Percentiles rank a stretch among this genome's conserved stretches.
phyloP scores from a whole-genome alignment of 2,888 invertebrate species.

The Andrena camellia region DNA sequence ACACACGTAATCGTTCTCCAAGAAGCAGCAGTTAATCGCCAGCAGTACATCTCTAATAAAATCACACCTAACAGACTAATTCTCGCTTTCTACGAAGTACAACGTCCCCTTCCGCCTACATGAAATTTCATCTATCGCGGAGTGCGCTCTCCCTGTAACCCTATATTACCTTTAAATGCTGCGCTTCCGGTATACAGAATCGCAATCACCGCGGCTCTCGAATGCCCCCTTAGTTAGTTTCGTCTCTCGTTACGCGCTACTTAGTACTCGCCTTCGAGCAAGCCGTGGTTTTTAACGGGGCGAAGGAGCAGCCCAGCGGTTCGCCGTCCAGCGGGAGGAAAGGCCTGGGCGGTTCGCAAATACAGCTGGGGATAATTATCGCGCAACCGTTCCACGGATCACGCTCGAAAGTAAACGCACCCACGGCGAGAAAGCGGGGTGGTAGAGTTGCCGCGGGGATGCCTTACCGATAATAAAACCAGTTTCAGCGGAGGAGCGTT shows the following conservation, averaged over 20 bases:
- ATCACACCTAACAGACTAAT: neutral
- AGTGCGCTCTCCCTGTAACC: slow-evolving; percentile 46
- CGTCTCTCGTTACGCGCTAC: slow-evolving; percentile 64
- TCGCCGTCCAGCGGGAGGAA: neutral
- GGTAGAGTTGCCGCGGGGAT: neutral
- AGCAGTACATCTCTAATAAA: neutral
- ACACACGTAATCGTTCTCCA: neutral
- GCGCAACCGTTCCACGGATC: slow-evolving; percentile 9
- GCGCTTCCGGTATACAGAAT: slow-evolving; percentile 59
- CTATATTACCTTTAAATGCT: slow-evolving; percentile 57
- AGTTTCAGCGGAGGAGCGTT: neutral
- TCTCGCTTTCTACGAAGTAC: slow-evolving; percentile 6
- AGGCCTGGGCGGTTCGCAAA: slow-evolving; percentile 20
- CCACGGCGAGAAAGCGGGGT: neutral
- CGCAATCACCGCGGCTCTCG: slow-evolving; percentile 54
- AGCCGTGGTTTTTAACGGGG: slow-evolving; percentile 16
- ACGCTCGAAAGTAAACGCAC: slow-evolving; percentile 11
- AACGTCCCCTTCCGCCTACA: neutral
- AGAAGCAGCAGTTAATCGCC: neutral
- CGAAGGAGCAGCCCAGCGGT: slow-evolving; percentile 16
- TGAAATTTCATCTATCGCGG: slow-evolving; percentile 40
- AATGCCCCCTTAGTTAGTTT: slow-evolving; percentile 51
- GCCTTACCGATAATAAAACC: neutral
- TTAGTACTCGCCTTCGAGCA: slow-evolving; percentile 32
- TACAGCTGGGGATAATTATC: slow-evolving; percentile 26